Conservation (phyloP, 2,797 vertebrate genomes). For the Aeoliscus strigatus region DNA sequence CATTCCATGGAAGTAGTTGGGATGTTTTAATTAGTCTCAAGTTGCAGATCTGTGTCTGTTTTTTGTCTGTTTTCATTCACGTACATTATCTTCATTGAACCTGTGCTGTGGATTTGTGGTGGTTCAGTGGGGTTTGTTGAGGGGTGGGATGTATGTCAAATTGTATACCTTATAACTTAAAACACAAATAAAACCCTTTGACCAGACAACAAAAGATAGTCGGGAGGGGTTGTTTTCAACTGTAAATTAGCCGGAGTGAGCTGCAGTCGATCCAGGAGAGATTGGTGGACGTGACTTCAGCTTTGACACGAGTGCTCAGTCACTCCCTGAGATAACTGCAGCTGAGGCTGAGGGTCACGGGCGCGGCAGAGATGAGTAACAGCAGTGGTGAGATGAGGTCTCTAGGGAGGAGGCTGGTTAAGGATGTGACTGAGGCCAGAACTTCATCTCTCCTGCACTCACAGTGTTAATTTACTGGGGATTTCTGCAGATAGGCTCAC, state of each 20-base stretch:
- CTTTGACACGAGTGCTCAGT: constrained; percentile 23
- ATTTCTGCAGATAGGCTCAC: constrained; percentile 6
- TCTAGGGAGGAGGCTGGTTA: constrained; percentile 2
- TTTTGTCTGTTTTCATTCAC: no score
- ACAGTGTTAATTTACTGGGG: not conserved
- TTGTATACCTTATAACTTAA: no score
- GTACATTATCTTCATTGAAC: no score
- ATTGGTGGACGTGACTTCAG: constrained; percentile 28
- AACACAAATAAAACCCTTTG: no score
- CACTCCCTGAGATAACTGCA: constrained; percentile 23
- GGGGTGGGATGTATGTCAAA: no score
- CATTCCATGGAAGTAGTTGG: no score
- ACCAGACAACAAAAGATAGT: no score
- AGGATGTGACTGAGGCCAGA: constrained; percentile 3
- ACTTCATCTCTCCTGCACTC: constrained; percentile 2
- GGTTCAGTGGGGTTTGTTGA: no score
- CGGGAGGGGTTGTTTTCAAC: no score
- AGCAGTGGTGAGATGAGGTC: constrained; percentile 11
- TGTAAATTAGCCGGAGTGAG: not conserved
- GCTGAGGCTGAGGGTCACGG: not conserved
- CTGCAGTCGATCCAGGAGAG: not conserved
- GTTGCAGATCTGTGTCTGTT: no score
- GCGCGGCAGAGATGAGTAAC: constrained; percentile 2
- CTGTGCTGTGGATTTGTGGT: no score
- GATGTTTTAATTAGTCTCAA: no score